Percentiles rank a stretch among this genome's conserved stretches.
Evolutionary conservation across 2,797 vertebrate genomes (phyloP).

Genomic region (Falco columbarius): DNA sequence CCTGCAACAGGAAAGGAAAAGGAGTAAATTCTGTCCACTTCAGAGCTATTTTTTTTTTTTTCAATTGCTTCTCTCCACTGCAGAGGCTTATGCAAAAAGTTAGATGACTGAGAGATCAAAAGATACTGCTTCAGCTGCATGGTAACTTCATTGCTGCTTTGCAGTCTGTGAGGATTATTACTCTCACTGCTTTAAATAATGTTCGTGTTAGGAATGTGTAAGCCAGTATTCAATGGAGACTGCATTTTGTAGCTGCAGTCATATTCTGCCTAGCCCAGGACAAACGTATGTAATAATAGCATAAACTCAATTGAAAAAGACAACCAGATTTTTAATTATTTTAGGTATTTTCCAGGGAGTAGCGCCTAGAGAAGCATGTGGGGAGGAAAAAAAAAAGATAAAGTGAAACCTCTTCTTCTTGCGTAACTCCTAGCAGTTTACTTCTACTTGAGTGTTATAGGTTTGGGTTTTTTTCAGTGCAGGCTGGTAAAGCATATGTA

Average conservation of each 20-base stretch:
- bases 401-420: neutral
- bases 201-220: neutral
- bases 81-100: neutral
- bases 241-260: neutral
- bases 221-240: neutral
- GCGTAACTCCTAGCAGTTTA: neutral
- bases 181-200: neutral
- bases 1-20: neutral
- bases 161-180: neutral
- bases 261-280: neutral
- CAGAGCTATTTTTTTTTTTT: neutral
- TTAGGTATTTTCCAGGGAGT: neutral
- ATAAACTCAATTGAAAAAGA: neutral
- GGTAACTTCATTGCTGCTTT: neutral
- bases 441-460: neutral
- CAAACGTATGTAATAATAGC: neutral
- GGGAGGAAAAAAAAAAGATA: neutral
- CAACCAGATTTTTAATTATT: neutral
- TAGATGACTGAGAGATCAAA: neutral
- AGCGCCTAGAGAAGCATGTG: neutral
- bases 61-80: neutral
- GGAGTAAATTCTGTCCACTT: neutral
- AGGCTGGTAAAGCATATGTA: neutral
- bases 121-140: neutral
- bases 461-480: fast-evolving